Percentiles rank a stretch among this genome's conserved stretches.
Evolutionary conservation across 2,888 invertebrate species (phyloP).

Genomic region (Eudasyphora cyanicolor): DNA sequence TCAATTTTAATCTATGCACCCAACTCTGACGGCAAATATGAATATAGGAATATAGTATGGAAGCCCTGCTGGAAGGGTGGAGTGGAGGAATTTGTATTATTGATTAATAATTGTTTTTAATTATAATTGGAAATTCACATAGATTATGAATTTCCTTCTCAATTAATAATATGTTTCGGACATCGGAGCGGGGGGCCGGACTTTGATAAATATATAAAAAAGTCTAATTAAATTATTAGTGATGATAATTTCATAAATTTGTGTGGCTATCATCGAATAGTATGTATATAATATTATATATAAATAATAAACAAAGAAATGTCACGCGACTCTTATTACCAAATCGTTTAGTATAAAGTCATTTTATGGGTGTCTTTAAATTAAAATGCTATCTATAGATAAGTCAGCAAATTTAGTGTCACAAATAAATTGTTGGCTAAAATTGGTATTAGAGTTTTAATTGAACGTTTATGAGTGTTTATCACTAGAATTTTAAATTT

Average conservation of each 20-base stretch:
- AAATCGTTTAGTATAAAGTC: too few relatives aligned
- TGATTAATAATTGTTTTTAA: slow-evolving; percentile 41
- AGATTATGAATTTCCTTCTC: neutral
- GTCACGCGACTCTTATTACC: neutral
- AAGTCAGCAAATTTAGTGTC: too few relatives aligned
- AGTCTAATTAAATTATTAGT: slow-evolving; percentile 1
- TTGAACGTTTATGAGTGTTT: too few relatives aligned
- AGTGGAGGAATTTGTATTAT: slow-evolving; percentile 40
- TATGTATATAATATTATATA: neutral
- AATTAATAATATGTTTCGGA: neutral
- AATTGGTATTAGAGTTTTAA: too few relatives aligned
- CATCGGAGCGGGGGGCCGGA: neutral
- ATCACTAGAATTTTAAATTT: too few relatives aligned
- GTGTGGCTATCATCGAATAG: neutral
- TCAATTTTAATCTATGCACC: slow-evolving; percentile 35
- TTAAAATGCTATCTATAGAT: too few relatives aligned
- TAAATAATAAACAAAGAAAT: neutral
- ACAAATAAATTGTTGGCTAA: too few relatives aligned
- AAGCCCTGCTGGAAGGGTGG: too few relatives aligned
- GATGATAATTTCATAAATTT: neutral
- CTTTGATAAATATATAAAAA: neutral
- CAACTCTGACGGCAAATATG: too few relatives aligned
- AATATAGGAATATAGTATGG: too few relatives aligned
- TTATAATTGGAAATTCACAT: slow-evolving; percentile 22
- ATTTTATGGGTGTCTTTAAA: too few relatives aligned